A percentile compares a stretch with the other conserved stretches of the same genome.
Evolutionary conservation across 2,888 invertebrate species (phyloP).

Genomic region (Sympetrum striolatum): DNA sequence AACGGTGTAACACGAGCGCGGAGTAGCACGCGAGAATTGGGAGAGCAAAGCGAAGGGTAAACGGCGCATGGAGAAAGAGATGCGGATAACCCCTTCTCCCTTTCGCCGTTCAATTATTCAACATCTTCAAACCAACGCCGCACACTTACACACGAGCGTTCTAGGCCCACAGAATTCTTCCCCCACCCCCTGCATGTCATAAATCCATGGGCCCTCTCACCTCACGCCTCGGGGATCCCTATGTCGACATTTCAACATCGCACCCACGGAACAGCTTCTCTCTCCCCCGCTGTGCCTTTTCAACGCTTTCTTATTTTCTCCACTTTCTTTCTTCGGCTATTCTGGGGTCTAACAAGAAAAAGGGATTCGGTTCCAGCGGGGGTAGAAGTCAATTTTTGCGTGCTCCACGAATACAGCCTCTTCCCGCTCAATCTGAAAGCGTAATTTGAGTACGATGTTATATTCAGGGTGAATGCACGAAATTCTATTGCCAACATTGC

Average conservation of each 20-base stretch:
- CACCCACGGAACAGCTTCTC: background rate
- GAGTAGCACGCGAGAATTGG: background rate
- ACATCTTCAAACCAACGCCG: constrained; percentile 21
- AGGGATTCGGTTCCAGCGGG: too few relatives aligned
- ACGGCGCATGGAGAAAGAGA: background rate
- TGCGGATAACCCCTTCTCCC: background rate
- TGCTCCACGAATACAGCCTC: too few relatives aligned
- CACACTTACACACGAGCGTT: background rate
- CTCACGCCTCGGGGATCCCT: constrained; percentile 20
- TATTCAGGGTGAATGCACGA: too few relatives aligned
- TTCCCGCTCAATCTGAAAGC: too few relatives aligned
- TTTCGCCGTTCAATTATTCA: constrained; percentile 7
- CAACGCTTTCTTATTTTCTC: background rate
- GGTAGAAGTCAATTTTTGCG: too few relatives aligned
- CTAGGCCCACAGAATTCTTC: background rate
- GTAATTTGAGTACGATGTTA: too few relatives aligned
- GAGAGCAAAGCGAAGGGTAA: background rate
- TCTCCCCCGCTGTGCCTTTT: background rate
- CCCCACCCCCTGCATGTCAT: background rate
- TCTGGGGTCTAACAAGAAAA: too few relatives aligned
- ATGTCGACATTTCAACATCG: constrained; percentile 9
- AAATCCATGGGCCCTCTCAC: constrained; percentile 29
- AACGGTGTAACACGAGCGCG: background rate
- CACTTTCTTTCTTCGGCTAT: background rate
- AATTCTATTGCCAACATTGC: too few relatives aligned